These are phyloP conservation scores for Agrochola lychnidis DNA, from an alignment of 2,888 invertebrate species.

Conservation along the genomic window DNA sequence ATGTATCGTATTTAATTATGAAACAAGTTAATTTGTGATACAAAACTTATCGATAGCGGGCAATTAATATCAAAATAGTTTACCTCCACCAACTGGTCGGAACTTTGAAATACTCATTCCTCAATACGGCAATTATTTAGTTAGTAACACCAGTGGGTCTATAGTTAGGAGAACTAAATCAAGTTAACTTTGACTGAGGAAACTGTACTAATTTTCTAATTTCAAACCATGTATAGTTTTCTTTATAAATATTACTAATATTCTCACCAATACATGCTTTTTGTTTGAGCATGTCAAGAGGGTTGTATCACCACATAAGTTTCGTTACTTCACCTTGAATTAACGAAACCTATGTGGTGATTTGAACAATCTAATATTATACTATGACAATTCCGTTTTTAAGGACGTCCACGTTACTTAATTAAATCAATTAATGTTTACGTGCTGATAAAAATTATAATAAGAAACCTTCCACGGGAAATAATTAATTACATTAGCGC, in stretches of 20 bases:
- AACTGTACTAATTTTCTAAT: background rate
- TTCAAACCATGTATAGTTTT: background rate
- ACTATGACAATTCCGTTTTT: background rate
- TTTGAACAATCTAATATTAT: background rate
- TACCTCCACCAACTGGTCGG: conserved; percentile 6
- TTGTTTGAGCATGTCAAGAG: background rate
- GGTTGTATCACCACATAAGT: background rate
- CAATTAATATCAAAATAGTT: conserved; percentile 41
- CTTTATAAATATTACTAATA: background rate
- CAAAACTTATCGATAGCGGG: conserved; percentile 5
- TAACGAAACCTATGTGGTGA: background rate
- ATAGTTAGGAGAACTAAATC: background rate
- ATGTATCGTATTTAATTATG: conserved; percentile 1
- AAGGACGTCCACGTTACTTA: background rate
- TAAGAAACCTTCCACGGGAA: background rate
- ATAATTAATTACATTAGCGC: conserved; percentile 8
- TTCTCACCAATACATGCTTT: background rate
- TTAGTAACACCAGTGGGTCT: conserved; percentile 1
- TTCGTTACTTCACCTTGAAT: background rate
- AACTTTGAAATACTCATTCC: conserved; percentile 24
- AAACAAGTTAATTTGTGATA: conserved; percentile 21
- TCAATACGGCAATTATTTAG: conserved; percentile 31
- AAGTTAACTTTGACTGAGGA: conserved; percentile 5
- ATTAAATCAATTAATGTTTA: background rate
- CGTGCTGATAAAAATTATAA: background rate